Evolutionary conservation across 2,888 invertebrate species (phyloP), one percentile per base, ranked within the genome.

Genomic region (Coleophora flavipennella): DNA sequence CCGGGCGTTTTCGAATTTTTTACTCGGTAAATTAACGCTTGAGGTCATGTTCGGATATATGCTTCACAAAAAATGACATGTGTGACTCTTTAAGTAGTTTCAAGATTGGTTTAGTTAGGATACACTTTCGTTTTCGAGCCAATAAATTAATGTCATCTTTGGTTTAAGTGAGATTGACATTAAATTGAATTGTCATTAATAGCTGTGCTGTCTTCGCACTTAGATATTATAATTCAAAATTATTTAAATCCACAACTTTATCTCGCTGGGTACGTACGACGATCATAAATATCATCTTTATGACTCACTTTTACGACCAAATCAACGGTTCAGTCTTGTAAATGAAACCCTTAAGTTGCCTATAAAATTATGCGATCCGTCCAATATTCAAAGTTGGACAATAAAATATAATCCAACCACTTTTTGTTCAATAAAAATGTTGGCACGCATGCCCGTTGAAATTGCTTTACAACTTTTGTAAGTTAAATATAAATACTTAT

Each of bases 261-360:
- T 67, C 65, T 64, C 56, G 48, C 59, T 59, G n/a, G n/a, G n/a
- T n/a, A n/a, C n/a, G n/a, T n/a, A 60, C 59, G 58, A 56, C 55
- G 60, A 60, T 62, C 59, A 69, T 74, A 67, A 71, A 70, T 69
- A 70, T 56, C 47, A 56, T 52, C 43, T 75, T 77, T 73, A 77
- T 61, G 67, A 62, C 59, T 56, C 45, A 43, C 50, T 77, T 20
- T 79, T 79, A 78, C 68, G 76, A 69, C 64, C 65, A 72, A 77
- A 77, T 76, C 77, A 76, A 74, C 72, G 67, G 71, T 68, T 69
- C 68, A 69, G 62, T 69, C 70, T 72, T 67, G 69, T 74, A 69
- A 73, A 72, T 66, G 67, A 67, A 66, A 67, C 72, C 72, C 71
- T 68, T 69, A 68, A 71, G 66, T 67, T 59, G 66, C 57, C 66